Conservation (phyloP, 2,888 invertebrate genomes). For the Metellina segmentata region DNA sequence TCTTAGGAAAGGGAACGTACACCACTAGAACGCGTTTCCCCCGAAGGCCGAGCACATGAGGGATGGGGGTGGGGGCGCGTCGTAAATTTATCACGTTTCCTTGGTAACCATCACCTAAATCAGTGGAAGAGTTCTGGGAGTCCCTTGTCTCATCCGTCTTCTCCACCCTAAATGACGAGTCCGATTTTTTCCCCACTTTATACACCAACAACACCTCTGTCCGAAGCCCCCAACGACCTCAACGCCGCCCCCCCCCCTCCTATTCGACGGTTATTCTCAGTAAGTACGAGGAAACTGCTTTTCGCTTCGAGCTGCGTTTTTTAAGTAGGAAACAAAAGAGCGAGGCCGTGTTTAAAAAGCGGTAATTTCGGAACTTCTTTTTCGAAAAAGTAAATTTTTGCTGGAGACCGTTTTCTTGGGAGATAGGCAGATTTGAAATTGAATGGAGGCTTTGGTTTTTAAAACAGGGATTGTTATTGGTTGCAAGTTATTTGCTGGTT, state of each 20-base stretch:
- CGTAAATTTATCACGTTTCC: constrained; percentile 64
- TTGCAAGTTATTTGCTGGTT: no score
- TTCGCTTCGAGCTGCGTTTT: not conserved
- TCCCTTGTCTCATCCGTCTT: constrained; percentile 68
- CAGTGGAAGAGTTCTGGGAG: constrained; percentile 64
- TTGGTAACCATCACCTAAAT: constrained; percentile 66
- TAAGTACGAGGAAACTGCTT: not conserved
- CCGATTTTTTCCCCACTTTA: constrained; percentile 19
- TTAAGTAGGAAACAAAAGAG: no score
- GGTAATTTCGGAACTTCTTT: no score
- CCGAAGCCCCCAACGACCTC: not conserved
- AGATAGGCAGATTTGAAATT: no score
- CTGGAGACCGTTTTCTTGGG: no score
- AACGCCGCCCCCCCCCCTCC: not conserved
- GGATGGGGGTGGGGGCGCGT: constrained; percentile 3
- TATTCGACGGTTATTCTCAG: not conserved
- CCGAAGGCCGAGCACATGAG: not conserved
- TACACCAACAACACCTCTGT: constrained; percentile 9
- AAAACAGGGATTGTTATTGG: no score
- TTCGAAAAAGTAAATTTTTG: no score
- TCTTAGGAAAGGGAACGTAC: not conserved
- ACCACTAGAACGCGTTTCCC: not conserved
- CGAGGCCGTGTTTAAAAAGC: no score
- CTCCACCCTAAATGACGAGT: constrained; percentile 54
- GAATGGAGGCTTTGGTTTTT: no score